Evolutionary conservation across 2,113 vertebrate genomes (phyloP), one percentile per base, ranked within the genome.

Genomic region (Archocentrus centrarchus): DNA sequence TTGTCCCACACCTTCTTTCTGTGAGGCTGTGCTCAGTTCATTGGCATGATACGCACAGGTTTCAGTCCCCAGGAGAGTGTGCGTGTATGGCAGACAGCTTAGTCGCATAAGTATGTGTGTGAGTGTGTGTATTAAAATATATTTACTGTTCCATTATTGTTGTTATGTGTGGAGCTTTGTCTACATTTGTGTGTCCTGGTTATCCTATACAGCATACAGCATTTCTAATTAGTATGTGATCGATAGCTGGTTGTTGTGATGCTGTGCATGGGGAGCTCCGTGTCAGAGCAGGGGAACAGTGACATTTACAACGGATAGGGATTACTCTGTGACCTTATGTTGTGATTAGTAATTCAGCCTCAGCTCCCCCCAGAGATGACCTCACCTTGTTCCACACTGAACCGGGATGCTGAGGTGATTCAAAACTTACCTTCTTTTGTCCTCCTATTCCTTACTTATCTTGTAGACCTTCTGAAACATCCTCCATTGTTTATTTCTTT

Each of bases 201-300:
- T 60, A 73, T 88, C 81, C 63, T 60, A 30, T 50, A 62, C 47
- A 50, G 77, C 79, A 73, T 64, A 77, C 86, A 76, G 41, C 82
- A 83, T 91, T 90, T 85, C 91, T 91, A 94, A 94, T 94, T 94
- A 94, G 93, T 79, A 87, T 59, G 84, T 91, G 92, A 94, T 95
- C 92, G 59, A 95, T 93, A 88, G 87, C 66, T 79, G 75, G 90
- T 87, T 91, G 88, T 92, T 95, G 92, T 84, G 92, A 93, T 92
- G 91, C 92, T 22, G 90, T 78, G 89, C 66, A 41, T 62, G 88
- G 89, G 85, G 89, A 87, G 89, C 76, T 6, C 35, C 60, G 30
- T 89, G 89, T 91, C 86, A 50, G 84, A 88, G 80, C 89, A 66
- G 84, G 44, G 62, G 83, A 86, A 86, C 87, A 58, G 87, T 94